A percentile compares a stretch with the other conserved stretches of the same genome.
Evolutionary conservation across 2,797 vertebrate genomes (phyloP).

Genomic region (Chloroceryle amazona): DNA sequence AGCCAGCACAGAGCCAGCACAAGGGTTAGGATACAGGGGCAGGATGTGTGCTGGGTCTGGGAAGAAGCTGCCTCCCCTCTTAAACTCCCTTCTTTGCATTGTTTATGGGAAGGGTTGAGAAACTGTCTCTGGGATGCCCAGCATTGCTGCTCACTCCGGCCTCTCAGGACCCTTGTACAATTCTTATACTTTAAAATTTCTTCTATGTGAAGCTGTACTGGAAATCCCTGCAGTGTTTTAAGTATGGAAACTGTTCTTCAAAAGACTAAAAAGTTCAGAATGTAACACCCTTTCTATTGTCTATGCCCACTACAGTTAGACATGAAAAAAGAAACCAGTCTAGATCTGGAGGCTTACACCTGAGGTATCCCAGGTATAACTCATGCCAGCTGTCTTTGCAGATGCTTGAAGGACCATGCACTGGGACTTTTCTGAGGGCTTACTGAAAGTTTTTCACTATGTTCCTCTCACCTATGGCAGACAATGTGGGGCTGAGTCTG

Average conservation of each 20-base stretch:
- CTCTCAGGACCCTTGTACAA: neutral
- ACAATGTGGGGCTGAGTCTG: neutral
- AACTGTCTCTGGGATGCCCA: neutral
- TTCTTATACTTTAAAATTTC: neutral
- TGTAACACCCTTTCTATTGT: neutral
- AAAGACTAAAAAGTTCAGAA: neutral
- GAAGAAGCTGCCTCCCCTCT: neutral
- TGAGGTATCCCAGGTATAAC: neutral
- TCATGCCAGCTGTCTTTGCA: neutral
- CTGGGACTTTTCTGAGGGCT: neutral
- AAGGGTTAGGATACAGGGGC: neutral
- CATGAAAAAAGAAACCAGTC: neutral
- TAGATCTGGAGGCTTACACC: neutral
- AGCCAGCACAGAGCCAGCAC: neutral
- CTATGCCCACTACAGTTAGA: neutral
- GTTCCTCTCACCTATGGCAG: neutral
- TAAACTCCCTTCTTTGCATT: neutral
- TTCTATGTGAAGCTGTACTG: neutral
- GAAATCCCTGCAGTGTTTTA: neutral
- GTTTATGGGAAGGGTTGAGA: neutral
- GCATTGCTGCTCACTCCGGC: neutral
- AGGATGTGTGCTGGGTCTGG: neutral
- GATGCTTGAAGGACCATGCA: neutral
- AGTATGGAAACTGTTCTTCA: neutral
- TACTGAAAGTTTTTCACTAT: neutral